phyloP scores from a whole-genome alignment of 2,797 vertebrate genomes.

The Phoxinus dragarum region DNA sequence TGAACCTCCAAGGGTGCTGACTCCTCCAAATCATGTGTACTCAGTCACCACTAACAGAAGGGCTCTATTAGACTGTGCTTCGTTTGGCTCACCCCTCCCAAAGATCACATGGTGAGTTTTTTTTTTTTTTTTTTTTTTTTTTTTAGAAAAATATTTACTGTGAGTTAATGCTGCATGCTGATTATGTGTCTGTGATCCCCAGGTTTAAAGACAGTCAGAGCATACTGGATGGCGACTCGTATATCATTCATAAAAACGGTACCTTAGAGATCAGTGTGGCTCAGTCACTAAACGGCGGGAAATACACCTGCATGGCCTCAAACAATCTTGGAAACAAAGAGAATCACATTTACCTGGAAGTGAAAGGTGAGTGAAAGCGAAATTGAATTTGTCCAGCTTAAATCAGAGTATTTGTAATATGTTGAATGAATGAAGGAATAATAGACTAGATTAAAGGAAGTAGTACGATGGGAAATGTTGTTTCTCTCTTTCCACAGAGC shows the following conservation, averaged over 20 bases:
- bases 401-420: neutral
- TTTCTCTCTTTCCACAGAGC: constrained; percentile 78
- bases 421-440: constrained; percentile 1
- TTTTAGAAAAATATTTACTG: neutral
- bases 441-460: neutral
- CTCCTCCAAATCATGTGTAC: constrained; percentile 84
- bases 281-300: constrained; percentile 84
- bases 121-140: neutral
- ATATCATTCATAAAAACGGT: constrained; percentile 91
- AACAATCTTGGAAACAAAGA: constrained; percentile 90
- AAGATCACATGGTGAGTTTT: constrained; percentile 88
- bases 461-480: neutral
- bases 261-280: constrained; percentile 91
- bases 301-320: constrained; percentile 91
- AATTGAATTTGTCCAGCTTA: neutral
- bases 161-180: neutral
- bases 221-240: constrained; percentile 82
- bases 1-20: constrained; percentile 92
- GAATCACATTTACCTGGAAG: constrained; percentile 89
- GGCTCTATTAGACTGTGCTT: constrained; percentile 87
- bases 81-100: constrained; percentile 94
- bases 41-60: constrained; percentile 88
- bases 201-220: constrained; percentile 93
- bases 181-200: neutral
- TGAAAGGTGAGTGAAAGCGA: constrained; percentile 89